Base-by-base conservation (phyloP, 1,140 invertebrate species). In the Aleiodes sp. region DNA sequence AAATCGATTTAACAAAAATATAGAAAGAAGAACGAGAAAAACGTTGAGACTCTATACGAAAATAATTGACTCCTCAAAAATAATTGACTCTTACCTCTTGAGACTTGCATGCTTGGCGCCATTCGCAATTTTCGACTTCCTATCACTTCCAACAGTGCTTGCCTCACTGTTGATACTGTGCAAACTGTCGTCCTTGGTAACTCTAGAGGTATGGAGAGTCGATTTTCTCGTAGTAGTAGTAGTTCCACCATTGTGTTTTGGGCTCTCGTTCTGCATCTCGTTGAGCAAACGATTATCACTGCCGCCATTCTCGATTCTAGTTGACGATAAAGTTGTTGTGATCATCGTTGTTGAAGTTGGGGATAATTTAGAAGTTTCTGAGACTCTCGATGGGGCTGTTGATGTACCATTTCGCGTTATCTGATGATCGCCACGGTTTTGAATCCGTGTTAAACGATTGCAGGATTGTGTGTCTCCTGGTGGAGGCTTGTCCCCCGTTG, bases 61-160 rank as follows among this genome's bases (percentile, higher is more conserved):
- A 16, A 14, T 14, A 16, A n/a, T 46, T 3, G 14, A 46, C 12
- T 46, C 10, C 9, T 16, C 7, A 35, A 10, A 4, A 10, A 35
- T 35, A 10, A 35, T 46, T 46, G 12, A 12, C 21, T 41, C 74
- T 76, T 73, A 88, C 88, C 88, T 87, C 73, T 89, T 89, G 67
- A 89, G 84, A 73, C 82, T 87, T 28, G 86, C 82, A 66, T 88
- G 84, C 75, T 88, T 88, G 35, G 86, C 83, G 8, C 84, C 86
- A 70, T 86, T 87, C 70, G 83, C 75, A 21, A 85, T 79, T 74
- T 82, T 83, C 62, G 77, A 80, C 76, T 83, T 84, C 66, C 81
- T 80, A 21, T 85, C 84, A 73, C 84, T 85, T 24, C 82, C 84
- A 46, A 76, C 81, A 21, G 81, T 84, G 60, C 84, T 84, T 52